Percentiles rank a stretch among this genome's conserved stretches.
Evolutionary conservation across 2,113 vertebrate genomes (phyloP).

Genomic region (Ploceus nigricollis): DNA sequence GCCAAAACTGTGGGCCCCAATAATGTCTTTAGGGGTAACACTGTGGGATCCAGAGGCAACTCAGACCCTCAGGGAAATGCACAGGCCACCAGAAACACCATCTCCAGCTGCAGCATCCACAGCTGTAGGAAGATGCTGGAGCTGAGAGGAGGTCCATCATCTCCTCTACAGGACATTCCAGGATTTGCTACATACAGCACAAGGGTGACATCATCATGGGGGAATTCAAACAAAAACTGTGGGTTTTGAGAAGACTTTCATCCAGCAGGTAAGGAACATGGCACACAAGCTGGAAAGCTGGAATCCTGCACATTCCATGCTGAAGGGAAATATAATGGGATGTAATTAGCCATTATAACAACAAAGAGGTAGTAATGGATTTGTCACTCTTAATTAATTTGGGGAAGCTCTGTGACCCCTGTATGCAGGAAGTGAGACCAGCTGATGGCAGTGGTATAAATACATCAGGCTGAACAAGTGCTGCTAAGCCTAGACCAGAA

Average conservation of each 20-base stretch:
- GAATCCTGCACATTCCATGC: neutral
- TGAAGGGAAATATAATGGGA: neutral
- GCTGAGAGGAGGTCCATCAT: neutral
- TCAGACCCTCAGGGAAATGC: neutral
- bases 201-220: neutral
- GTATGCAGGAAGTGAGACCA: neutral
- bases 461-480: neutral
- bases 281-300: neutral
- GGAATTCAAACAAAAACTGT: neutral
- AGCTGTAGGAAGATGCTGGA: neutral
- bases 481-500: neutral
- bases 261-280: neutral
- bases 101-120: neutral
- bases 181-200: neutral
- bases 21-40: neutral
- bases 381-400: neutral
- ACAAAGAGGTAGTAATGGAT: neutral
- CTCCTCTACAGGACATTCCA: neutral
- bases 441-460: neutral
- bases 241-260: neutral
- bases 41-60: neutral
- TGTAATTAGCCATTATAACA: neutral
- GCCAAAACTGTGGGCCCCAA: neutral
- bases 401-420: neutral
- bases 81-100: neutral